Base-by-base conservation (phyloP, 23 tunicate species). In the Halocynthia roretzi region DNA sequence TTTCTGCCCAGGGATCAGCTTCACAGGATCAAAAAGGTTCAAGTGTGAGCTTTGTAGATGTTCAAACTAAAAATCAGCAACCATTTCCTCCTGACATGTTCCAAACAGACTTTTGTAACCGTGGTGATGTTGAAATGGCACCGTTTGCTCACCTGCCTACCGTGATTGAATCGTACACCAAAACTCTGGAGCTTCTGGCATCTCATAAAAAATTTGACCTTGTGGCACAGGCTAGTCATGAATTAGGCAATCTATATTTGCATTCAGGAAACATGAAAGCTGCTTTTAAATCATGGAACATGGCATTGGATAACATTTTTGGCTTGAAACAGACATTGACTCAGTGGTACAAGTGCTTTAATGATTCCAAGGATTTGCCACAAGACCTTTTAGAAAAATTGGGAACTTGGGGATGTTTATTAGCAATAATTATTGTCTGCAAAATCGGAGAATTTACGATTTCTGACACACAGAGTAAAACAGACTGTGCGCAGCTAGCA, bases 341-440 rank as follows among this genome's bases (percentile, higher is more conserved):
- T 23, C 51, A 82, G 14, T 92, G 98, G 98, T 71, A 76, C 19
- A 81, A 77, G 17, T 15, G 11, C 6, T 11, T 78, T 7, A 62
- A 90, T 19, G 84, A 84, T 57, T 61, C 51, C 7, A 82, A 86
- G 6, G 80, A 86, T 54, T 51, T 86, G 18, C 79, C 97, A 10
- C 70, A 53, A 52, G 63, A 79, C 9, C 53, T 92, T 15, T 64
- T 92, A 6, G 22, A 78, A 10, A 85, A 11, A 12, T 78, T 86
- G 58, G 98, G 98, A 17, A 17, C 83, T 55, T 92, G 98, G 98
- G 98, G 98, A 15, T 86, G 87, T 54, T 68, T 92, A 70, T 85
- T 77, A 51, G 81, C 98, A 22, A 67, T 92, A 50, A 62, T 84
- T 18, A 19, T 92, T 19, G 76, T 87, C 0, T 83, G 87, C 61